Percentiles rank a stretch among this genome's conserved stretches.
These are phyloP conservation scores for Xanthorhoe spadicearia DNA, from an alignment of 2,888 invertebrate species.

Conservation along the genomic window DNA sequence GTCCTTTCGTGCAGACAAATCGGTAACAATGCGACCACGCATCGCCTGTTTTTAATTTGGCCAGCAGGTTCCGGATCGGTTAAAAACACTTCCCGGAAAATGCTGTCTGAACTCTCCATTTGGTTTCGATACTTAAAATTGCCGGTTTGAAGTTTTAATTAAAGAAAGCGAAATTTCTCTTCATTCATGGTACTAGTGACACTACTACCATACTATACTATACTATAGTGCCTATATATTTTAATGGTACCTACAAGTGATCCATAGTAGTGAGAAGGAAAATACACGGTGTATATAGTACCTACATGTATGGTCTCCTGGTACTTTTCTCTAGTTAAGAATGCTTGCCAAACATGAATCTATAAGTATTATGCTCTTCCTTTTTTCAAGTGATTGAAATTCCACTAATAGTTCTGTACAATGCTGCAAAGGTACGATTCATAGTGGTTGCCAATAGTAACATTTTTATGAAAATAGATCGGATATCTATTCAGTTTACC, in stretches of 20 bases:
- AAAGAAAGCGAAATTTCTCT: no score
- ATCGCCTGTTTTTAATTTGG: slow-evolving; percentile 83
- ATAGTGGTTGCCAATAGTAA: no score
- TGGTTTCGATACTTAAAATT: slow-evolving; percentile 55
- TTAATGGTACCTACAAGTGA: no score
- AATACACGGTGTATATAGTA: no score
- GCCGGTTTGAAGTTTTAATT: slow-evolving; percentile 36
- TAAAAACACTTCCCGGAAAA: slow-evolving; percentile 78
- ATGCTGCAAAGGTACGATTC: no score
- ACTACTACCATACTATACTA: no score
- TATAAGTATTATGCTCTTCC: not conserved
- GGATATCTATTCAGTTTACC: not conserved
- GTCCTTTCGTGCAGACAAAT: slow-evolving; percentile 80
- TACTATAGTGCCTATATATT: no score
- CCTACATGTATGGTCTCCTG: no score
- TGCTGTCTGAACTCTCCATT: slow-evolving; percentile 55
- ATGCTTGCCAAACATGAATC: not conserved
- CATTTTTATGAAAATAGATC: not conserved
- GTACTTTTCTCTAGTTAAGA: no score
- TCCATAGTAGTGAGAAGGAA: no score
- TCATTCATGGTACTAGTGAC: no score
- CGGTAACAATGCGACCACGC: slow-evolving; percentile 80
- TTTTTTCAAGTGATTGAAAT: not conserved
- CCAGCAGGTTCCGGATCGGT: slow-evolving; percentile 72
- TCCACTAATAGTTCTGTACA: no score